Percentiles rank a stretch among this genome's conserved stretches.
phyloP scores from a whole-genome alignment of 2,113 vertebrate species.

The Nipponia nippon region DNA sequence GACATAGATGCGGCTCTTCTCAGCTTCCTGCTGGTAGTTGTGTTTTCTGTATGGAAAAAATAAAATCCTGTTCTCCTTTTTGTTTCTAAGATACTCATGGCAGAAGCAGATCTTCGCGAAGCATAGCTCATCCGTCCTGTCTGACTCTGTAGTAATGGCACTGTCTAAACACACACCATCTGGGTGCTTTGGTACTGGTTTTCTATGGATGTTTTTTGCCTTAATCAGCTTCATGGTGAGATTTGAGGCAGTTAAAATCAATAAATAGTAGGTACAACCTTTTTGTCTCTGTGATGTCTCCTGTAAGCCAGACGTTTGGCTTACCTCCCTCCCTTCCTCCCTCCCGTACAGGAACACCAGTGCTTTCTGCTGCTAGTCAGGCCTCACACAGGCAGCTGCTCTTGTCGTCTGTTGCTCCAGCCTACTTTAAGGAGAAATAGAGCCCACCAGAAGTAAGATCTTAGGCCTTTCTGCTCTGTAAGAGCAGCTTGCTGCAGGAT shows the following conservation, averaged over 20 bases:
- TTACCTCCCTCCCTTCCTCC: neutral
- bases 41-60: neutral
- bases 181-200: neutral
- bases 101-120: neutral
- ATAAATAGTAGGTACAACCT: neutral
- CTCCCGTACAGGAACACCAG: neutral
- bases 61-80: neutral
- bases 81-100: neutral
- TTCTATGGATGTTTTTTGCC: neutral
- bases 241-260: neutral
- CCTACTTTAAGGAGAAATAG: neutral
- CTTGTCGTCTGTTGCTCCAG: neutral
- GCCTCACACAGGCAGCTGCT: rapidly evolving
- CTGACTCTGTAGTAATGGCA: neutral
- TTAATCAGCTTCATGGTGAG: neutral
- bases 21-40: neutral
- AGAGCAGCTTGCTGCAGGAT: neutral
- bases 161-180: neutral
- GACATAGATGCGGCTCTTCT: neutral
- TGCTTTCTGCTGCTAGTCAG: neutral
- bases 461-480: neutral
- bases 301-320: neutral
- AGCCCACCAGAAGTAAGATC: neutral
- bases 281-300: neutral
- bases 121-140: neutral